Base-by-base conservation (phyloP, 2,797 vertebrate genomes). In the Rhincodon typus region DNA sequence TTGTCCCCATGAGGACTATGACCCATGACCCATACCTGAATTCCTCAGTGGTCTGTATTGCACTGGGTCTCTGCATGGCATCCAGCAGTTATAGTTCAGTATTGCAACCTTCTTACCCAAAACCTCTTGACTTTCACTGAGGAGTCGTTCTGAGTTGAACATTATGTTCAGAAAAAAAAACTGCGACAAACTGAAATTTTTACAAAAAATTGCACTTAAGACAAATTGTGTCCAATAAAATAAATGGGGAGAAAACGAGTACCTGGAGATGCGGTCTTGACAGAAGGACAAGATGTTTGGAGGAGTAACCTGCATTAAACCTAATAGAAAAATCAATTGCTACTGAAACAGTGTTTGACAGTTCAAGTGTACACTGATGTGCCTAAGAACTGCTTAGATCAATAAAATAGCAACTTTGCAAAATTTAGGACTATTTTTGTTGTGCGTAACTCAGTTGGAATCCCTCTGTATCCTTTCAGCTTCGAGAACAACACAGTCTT, bases 271-370 rank as follows among this genome's bases (percentile, higher is more conserved):
- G 30, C 30, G 2, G 7, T 46, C 94, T 74, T 4, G 25, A 74
- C 30, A 30, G 13, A 50, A 53, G 17, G 70, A 34, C 50, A 3
- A 34, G 70, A 34, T 77, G 42, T 95, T 77, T 4, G 6, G 70
- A 34, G 46, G 46, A 95, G 46, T 95, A 95, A 15, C 70, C 70
- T 95, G 46, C 70, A 53, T 77, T 95, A 74, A 50, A 53, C 46
- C 70, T 53, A 95, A 77, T 50, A 77, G 94, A 34, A 95, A 95
- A 95, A 95, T 95, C 94, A 77, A 95, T 95, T 53, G 46, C 67
- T 77, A 13, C 94, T 95, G 94, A 53, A 95, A 95, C 70, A 53
- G 17, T 50, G 70, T 95, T 94, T 95, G 94, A 57, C 94, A 95
- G 94, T 95, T 95, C 70, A 95, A 91, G 57, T 91, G 13, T 66